Evolutionary conservation across 2,113 vertebrate genomes (phyloP).

Genomic region (Pomatostomus ruficeps): DNA sequence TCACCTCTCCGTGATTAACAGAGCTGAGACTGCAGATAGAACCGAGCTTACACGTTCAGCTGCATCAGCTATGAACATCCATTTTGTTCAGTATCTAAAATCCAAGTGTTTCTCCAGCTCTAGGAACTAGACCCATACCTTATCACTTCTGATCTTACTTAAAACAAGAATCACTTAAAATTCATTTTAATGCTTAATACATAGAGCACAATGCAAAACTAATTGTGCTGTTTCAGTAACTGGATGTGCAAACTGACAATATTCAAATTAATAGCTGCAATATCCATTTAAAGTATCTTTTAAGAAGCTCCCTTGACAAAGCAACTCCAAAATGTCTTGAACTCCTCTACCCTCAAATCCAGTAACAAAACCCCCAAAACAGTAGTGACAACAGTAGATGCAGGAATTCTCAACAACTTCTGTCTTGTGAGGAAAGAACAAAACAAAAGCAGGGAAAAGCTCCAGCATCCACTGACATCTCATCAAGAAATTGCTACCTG

Average conservation of each 20-base stretch:
- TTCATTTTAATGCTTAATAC: not conserved
- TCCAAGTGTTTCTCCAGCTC: not conserved
- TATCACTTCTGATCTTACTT: not conserved
- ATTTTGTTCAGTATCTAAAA: slow-evolving; percentile 2
- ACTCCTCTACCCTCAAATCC: not conserved
- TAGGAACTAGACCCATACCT: not conserved
- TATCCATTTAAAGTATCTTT: not conserved
- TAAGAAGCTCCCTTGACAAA: not conserved
- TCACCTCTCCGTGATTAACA: slow-evolving; percentile 12
- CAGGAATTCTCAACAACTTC: not conserved
- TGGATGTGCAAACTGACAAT: not conserved
- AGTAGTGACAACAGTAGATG: not conserved
- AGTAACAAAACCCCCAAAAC: not conserved
- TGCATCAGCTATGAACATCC: not conserved
- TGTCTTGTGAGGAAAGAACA: not conserved
- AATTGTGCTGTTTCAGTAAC: not conserved
- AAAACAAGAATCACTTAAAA: not conserved
- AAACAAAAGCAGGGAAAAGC: not conserved
- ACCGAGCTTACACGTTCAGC: not conserved
- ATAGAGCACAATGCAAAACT: not conserved
- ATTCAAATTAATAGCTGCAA: not conserved
- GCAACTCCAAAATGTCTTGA: not conserved
- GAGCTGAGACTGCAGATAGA: not conserved
- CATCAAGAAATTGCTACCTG: not conserved
- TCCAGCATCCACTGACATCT: not conserved